Evolutionary conservation across 2,888 invertebrate species (phyloP), one percentile per base, ranked within the genome.

Genomic region (Eremobia ochroleuca): DNA sequence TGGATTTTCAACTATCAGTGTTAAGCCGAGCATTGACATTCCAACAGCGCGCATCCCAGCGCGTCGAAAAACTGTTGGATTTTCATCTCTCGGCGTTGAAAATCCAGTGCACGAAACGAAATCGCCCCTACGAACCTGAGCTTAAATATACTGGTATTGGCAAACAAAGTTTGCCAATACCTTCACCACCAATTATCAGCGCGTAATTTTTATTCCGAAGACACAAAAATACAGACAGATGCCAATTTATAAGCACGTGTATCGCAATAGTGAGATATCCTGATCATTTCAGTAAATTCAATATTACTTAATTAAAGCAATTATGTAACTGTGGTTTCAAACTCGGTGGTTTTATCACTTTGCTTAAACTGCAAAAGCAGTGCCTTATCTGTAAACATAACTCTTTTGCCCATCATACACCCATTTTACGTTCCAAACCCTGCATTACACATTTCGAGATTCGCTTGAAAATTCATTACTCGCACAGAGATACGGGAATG

Each of bases 401-500:
- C 43, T 40, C 2, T 31, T 77, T 46, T 65, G 40, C 64, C 15
- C 9, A 69, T 37, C 37, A 18, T 59, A 65, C 43, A 28, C 77
- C 64, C 71, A 81, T 81, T 82, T 79, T 74, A 76, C 67, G 34
- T 68, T 77, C 52, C 8, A 83, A 83, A 71, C 37, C 67, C 61
- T 69, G 55, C 65, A 87, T 81, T 83, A 81, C 74, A 74, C 68
- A 68, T 80, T 79, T 71, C 72, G 55, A 70, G 78, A 85, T 81
- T 87, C 62, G 66, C 79, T 84, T 64, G 67, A 78, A 77, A 83
- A 83, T 72, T 85, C 85, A 87, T 83, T 85, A 85, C 77, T 58
- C 73, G 71, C 64, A 67, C 66, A 8, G 70, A 71, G 82, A 84
- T 83, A 85, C 70, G 74, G 62, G 81, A 88, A 89, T 89, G 91